Base-by-base conservation (phyloP, 2,888 invertebrate genomes). In the Drosophila peninsularis region DNA sequence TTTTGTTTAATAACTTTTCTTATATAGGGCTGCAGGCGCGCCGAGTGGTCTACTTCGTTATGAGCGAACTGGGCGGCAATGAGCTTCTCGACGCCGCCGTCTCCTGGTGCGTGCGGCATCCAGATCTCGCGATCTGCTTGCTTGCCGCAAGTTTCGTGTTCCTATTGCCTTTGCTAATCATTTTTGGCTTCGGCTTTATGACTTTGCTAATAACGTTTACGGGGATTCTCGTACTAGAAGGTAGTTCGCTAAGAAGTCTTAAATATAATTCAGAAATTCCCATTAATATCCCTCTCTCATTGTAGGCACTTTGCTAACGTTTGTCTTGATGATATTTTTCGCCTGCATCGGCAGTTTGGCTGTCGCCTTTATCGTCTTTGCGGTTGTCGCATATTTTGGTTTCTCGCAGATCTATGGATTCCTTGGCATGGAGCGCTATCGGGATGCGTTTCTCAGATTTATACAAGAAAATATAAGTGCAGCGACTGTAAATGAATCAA, bases 181-280 rank as follows among this genome's bases (percentile, higher is more conserved):
- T 92, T 7, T 62, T 90, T 27, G 90, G 90, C 1, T 90, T 92
- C 58, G 90, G 88, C 2, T 63, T 92, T 50, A 87, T 90, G 5
- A 91, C 91, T 2, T 75, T 92, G 63, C 58, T 90, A 17, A 83
- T 92, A 77, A 91, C 92, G 0, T 90, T 92, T 37, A 91, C 91
- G 0, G 92, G 92, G 37, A 90, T 92, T 55, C 71, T 92, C n/a
- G 82, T 92, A 2, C 79, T 92, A 7, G 92, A 92, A 87, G 92
- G 92, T 92, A 73, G 19, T 57, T 50, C 2, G 4, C 24, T 2
- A 24, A 24, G n/a, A 24, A 24, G 24, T 24, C 24, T n/a, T n/a
- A n/a, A n/a, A n/a, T 24, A 24, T 24, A 24, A 24, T 24, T 24
- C 24, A 24, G n/a, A 30, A 62, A 1, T 1, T 14, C 6, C 2